Conservation (phyloP, 2,113 vertebrate genomes). For the Plotosus lineatus region DNA sequence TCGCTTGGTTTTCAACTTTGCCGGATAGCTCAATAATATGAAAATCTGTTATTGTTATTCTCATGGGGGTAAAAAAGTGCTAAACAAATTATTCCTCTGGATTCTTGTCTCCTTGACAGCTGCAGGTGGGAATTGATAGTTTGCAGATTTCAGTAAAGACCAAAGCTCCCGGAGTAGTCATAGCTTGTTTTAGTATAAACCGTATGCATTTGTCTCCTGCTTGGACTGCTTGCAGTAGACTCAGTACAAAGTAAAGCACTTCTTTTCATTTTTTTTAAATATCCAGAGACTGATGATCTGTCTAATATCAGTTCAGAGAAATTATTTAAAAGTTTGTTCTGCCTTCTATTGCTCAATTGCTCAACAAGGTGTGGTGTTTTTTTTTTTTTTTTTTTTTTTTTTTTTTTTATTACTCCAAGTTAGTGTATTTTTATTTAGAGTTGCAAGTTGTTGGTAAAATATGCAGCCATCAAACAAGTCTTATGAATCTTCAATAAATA, state of each 20-base stretch:
- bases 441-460: constrained; percentile 23
- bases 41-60: constrained; percentile 16
- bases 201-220: background rate
- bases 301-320: constrained; percentile 17
- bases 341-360: constrained; percentile 9
- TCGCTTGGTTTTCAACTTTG: background rate
- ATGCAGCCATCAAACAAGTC: constrained; percentile 28
- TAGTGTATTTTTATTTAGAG: constrained; percentile 19
- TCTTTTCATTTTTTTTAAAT: constrained; percentile 2
- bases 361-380: background rate
- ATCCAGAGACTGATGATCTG: background rate
- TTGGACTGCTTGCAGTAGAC: background rate
- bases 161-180: constrained; percentile 30
- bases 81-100: constrained; percentile 5
- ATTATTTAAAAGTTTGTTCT: constrained; percentile 1
- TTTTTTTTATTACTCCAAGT: background rate
- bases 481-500: constrained; percentile 40
- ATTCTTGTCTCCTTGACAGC: constrained; percentile 38
- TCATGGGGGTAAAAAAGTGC: background rate
- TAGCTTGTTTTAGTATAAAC: background rate
- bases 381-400: background rate
- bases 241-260: background rate
- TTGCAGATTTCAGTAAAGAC: constrained; percentile 15
- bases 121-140: constrained; percentile 13
- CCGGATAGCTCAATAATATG: background rate